Evolutionary conservation across 2,888 invertebrate species (phyloP), one percentile per base, ranked within the genome.

Genomic region (Eilema depressum): DNA sequence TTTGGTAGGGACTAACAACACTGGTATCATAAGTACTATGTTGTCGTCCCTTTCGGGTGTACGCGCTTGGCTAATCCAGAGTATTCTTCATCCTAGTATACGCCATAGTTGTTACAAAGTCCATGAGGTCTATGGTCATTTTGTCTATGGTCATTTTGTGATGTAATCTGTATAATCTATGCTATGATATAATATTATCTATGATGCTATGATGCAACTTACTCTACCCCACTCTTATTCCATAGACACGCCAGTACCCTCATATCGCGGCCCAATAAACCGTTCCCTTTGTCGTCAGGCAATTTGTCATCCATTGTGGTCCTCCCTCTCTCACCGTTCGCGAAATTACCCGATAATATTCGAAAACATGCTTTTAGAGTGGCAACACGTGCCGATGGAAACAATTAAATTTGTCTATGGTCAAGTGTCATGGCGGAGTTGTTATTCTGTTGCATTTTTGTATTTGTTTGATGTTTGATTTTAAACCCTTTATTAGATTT

Each of bases 181-280:
- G n/a, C n/a, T n/a, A n/a, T n/a, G n/a, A n/a, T n/a, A n/a, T n/a
- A n/a, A n/a, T n/a, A n/a, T n/a, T n/a, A n/a, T n/a, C n/a, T n/a
- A n/a, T n/a, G n/a, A n/a, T n/a, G n/a, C n/a, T n/a, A n/a, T n/a
- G n/a, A n/a, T n/a, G n/a, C n/a, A n/a, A n/a, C n/a, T n/a, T n/a
- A 66, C 68, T 76, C 85, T 61, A 75, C 86, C 84, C 88, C 75
- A 85, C 57, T 77, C 0, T 2, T 89, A 77, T 81, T 73, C 88
- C 65, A 53, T 80, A 90, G 91, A 83, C 90, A 88, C 89, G 90
- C 88, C 84, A 92, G 88, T 92, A 92, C 93, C 93, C 92, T 93
- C 92, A 93, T 93, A 93, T 92, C 92, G 89, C 86, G 82, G 89
- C 89, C 93, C 93, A 93, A 94, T 94, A 94, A 94, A 94, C 93